Evolutionary conservation across 1,140 invertebrate species (phyloP), one percentile per base, ranked within the genome.

Genomic region (Daktulosphaira vitifoliae): DNA sequence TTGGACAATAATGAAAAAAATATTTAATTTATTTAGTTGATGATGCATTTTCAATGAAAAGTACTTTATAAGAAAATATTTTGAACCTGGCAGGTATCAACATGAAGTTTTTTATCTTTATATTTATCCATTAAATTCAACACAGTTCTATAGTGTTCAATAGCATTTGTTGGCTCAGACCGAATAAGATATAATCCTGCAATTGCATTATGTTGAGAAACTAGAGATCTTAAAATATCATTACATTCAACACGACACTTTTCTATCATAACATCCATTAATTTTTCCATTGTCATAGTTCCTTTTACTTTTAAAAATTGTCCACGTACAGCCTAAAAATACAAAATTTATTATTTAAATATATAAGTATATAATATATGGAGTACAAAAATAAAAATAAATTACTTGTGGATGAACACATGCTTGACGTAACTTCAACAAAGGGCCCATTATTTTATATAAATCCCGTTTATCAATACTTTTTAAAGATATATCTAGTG

Each of bases 321-420:
- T 25, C 81, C 81, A 59, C 78, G 71, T 2, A 84, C 81, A 65
- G 80, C 76, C 70, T 72, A 39, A 52, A 54, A 49, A 66, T 29
- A 25, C 23, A 20, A 26, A 22, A 37, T 44, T 7, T 15, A 8
- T 33, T 25, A 20, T 51, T 53, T 16, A 50, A 66, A 38, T 20
- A 51, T 2, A 65, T 7, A 39, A 51, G 3, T 25, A 52, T 20
- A n/a, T 38, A 66, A 2, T 15, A 8, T 2, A 33, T 5, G 22
- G 26, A 64, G 13, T 16, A 25, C 6, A 23, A 38, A 20, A 3
- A 20, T 13, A 23, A 18, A 26, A 46, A 37, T 50, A 37, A 42
- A 33, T 53, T 66, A 71, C 70, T 71, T 86, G 84, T 2, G 87
- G 86, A 75, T 89, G 83, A 18, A 81, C 82, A 72, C 87, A 89